Evolutionary conservation across 2,113 vertebrate genomes (phyloP).

Genomic region (Laticauda laticaudata): DNA sequence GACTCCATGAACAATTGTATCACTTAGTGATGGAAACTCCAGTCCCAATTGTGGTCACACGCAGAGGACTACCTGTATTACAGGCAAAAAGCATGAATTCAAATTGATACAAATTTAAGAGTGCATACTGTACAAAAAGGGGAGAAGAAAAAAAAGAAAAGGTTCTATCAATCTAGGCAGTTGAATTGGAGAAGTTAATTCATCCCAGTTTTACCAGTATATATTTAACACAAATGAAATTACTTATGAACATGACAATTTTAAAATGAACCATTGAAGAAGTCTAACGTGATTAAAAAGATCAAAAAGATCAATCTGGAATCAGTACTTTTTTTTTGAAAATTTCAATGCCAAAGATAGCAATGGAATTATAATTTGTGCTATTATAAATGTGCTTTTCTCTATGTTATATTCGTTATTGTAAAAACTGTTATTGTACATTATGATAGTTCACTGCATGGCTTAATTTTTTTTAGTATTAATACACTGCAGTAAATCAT

Average conservation of each 20-base stretch:
- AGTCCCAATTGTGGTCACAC: background rate
- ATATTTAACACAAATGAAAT: conserved; percentile 47
- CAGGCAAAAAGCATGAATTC: conserved; percentile 29
- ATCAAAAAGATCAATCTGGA: conserved; percentile 54
- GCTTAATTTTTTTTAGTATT: conserved; percentile 53
- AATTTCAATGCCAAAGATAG: conserved; percentile 58
- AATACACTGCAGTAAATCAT: conserved; percentile 37
- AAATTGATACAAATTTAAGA: conserved; percentile 22
- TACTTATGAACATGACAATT: conserved; percentile 56
- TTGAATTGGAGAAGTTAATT: conserved; percentile 50
- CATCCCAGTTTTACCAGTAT: conserved; percentile 34
- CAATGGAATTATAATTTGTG: conserved; percentile 72
- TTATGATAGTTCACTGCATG: conserved; percentile 54
- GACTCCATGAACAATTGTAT: background rate
- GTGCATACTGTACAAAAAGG: conserved; percentile 34
- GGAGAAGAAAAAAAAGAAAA: conserved; percentile 55
- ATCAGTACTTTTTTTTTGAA: conserved; percentile 52
- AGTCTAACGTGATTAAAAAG: conserved; percentile 51
- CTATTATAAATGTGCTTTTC: conserved; percentile 80
- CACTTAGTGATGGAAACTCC: background rate
- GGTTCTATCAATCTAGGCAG: conserved; percentile 37
- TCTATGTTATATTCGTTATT: conserved; percentile 61
- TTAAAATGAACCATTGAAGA: conserved; percentile 58
- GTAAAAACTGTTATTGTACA: conserved; percentile 56
- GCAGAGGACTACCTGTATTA: background rate